A percentile compares a stretch with the other conserved stretches of the same genome.
These are phyloP conservation scores for Phytoseiulus persimilis DNA, from an alignment of 2,888 invertebrate genomes.

Conservation along the genomic window DNA sequence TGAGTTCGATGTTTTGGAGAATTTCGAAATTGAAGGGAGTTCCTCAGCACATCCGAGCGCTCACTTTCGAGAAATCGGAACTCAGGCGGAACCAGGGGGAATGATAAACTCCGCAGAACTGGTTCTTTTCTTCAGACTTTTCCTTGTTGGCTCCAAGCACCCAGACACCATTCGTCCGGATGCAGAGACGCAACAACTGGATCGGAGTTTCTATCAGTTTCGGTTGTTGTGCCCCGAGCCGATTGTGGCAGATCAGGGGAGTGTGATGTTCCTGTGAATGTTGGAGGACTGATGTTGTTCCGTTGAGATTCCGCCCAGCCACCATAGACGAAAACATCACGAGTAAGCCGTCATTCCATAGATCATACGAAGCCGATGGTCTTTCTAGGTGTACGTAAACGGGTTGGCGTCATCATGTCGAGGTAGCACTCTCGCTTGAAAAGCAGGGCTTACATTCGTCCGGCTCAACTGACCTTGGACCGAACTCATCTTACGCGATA, in stretches of 20 bases:
- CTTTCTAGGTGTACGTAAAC: background rate
- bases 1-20: no score
- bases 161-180: background rate
- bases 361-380: background rate
- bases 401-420: slow-evolving; percentile 38
- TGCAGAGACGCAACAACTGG: background rate
- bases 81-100: no score
- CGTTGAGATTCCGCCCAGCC: background rate
- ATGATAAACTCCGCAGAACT: no score
- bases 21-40: no score
- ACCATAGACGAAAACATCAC: background rate
- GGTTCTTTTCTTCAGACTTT: no score
- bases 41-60: no score
- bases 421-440: slow-evolving; percentile 8
- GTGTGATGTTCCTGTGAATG: background rate
- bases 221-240: background rate
- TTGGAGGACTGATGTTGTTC: background rate
- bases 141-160: background rate
- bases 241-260: background rate
- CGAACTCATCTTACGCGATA: background rate
- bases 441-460: background rate
- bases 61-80: no score
- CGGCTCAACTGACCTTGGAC: background rate
- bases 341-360: background rate
- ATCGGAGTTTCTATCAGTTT: background rate